Percentiles rank a stretch among this genome's conserved stretches.
Evolutionary conservation across 2,113 vertebrate species (phyloP).

Genomic region (Camelus dromedarius): DNA sequence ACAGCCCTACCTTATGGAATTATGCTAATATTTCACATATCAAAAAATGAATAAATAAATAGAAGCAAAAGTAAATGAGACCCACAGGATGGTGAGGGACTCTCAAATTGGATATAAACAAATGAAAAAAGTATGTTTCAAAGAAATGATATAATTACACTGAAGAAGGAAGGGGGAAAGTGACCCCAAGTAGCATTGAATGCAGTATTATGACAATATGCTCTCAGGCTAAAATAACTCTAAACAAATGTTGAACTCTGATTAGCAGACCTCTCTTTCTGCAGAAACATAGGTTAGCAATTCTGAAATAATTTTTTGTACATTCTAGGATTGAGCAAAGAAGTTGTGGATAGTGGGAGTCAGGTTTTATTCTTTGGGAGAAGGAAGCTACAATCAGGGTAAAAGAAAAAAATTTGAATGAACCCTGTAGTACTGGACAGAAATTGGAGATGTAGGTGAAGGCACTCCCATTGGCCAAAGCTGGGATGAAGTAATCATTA

Average conservation of each 20-base stretch:
- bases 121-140: neutral
- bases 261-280: neutral
- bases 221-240: neutral
- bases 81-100: neutral
- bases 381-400: neutral
- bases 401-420: neutral
- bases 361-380: neutral
- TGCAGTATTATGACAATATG: neutral
- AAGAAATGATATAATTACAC: neutral
- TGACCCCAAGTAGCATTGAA: neutral
- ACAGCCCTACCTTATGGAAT: neutral
- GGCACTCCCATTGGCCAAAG: neutral
- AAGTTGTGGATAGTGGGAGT: neutral
- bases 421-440: neutral
- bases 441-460: neutral
- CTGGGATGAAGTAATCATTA: neutral
- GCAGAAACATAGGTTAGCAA: neutral
- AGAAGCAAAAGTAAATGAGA: neutral
- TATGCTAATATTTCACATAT: neutral
- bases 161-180: neutral
- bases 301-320: conserved; percentile 27
- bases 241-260: neutral
- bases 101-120: neutral
- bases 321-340: conserved; percentile 2
- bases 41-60: neutral